These are phyloP conservation scores for Pseudomyrmex cubaensis DNA, from an alignment of 1,140 invertebrate genomes.

Conservation along the genomic window DNA sequence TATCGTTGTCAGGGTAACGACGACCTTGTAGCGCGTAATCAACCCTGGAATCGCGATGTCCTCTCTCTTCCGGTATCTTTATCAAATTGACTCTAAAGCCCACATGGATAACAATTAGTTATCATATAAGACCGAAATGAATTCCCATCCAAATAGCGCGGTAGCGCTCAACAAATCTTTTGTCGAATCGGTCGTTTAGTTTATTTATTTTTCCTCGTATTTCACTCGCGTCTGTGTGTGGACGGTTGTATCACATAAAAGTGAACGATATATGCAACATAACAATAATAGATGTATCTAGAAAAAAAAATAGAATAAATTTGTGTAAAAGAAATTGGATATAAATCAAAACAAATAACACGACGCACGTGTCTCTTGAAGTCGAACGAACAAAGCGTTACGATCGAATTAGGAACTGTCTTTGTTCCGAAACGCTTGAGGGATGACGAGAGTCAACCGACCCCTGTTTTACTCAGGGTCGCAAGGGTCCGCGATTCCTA, in stretches of 20 bases:
- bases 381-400: slow-evolving; percentile 76
- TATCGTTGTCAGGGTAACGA: slow-evolving; percentile 82
- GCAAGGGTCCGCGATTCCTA: slow-evolving; percentile 67
- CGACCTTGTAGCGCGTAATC: slow-evolving; percentile 85
- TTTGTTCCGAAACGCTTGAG: slow-evolving; percentile 77
- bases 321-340: no score
- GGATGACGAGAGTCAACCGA: slow-evolving; percentile 54
- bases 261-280: not conserved
- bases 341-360: slow-evolving; percentile 65
- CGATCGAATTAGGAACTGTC: slow-evolving; percentile 80
- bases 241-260: not conserved
- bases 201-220: not conserved
- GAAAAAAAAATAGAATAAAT: not conserved
- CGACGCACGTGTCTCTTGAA: slow-evolving; percentile 55
- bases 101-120: slow-evolving; percentile 64
- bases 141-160: not conserved
- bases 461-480: slow-evolving; percentile 74
- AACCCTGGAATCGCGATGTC: slow-evolving; percentile 76
- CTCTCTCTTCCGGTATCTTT: slow-evolving; percentile 76
- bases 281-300: not conserved
- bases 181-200: not conserved
- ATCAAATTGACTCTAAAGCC: slow-evolving; percentile 55
- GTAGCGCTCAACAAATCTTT: not conserved
- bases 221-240: not conserved
- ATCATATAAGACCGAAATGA: slow-evolving; percentile 1